Conservation (phyloP, 2,797 vertebrate genomes). For the Thunnus albacares region DNA sequence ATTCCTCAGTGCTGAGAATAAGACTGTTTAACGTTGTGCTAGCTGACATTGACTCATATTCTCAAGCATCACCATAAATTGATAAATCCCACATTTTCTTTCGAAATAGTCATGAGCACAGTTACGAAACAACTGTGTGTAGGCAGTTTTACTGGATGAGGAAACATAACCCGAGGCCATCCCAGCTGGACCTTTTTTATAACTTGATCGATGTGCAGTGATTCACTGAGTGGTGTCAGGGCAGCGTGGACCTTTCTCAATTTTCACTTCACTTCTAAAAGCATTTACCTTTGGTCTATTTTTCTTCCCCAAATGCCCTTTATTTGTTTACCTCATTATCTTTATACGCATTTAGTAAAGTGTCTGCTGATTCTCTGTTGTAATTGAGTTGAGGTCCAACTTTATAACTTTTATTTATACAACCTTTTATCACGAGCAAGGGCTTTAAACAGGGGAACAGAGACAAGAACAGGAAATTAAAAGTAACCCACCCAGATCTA, state of each 20-base stretch:
- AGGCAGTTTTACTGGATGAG: constrained; percentile 11
- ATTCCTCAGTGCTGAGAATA: background rate
- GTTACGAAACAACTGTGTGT: background rate
- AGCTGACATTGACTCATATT: constrained; percentile 11
- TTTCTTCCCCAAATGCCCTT: background rate
- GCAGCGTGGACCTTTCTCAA: background rate
- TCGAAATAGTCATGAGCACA: background rate
- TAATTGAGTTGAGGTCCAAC: background rate
- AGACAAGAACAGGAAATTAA: constrained; percentile 3
- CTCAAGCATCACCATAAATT: background rate
- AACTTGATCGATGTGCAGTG: background rate
- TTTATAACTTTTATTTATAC: constrained; percentile 23
- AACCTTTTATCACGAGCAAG: constrained; percentile 8
- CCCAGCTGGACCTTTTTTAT: background rate
- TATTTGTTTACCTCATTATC: constrained; percentile 15
- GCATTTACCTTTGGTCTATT: background rate
- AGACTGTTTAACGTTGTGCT: background rate
- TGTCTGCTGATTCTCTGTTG: constrained; percentile 4
- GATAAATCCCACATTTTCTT: constrained; percentile 20
- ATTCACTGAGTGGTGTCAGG: constrained; percentile 2
- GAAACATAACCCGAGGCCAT: background rate
- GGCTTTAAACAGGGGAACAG: background rate
- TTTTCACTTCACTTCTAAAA: constrained; percentile 28
- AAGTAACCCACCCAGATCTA: constrained; percentile 1
- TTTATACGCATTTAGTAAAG: background rate